Conservation (phyloP, 2,113 vertebrate genomes). For the Oxyruncus cristatus region DNA sequence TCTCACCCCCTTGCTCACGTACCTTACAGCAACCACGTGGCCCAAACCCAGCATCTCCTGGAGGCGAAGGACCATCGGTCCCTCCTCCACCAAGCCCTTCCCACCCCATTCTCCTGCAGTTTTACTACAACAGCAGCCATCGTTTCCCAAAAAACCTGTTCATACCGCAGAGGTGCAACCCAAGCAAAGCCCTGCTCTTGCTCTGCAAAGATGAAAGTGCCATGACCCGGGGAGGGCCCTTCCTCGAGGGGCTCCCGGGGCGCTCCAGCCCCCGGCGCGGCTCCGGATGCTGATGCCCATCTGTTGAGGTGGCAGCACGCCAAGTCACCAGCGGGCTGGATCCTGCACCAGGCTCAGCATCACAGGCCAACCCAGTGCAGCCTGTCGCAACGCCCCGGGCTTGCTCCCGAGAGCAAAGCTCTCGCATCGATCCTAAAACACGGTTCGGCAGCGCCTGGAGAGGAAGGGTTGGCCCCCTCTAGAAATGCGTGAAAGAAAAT, state of each 20-base stretch:
- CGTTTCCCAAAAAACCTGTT: rapidly evolving
- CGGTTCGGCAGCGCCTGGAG: rapidly evolving
- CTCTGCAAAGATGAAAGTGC: rapidly evolving
- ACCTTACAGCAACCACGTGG: not conserved
- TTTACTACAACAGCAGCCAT: not conserved
- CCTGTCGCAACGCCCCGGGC: rapidly evolving
- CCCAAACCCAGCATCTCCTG: not conserved
- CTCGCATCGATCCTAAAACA: not conserved
- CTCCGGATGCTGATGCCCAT: not conserved
- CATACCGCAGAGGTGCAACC: rapidly evolving
- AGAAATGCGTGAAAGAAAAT: rapidly evolving
- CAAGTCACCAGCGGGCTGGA: not conserved
- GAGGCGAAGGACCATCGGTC: not conserved
- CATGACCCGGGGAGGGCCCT: rapidly evolving
- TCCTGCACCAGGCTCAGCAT: not conserved
- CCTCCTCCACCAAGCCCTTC: not conserved
- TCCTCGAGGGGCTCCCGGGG: not conserved
- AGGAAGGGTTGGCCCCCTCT: not conserved
- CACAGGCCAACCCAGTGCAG: not conserved
- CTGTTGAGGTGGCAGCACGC: not conserved
- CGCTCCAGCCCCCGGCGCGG: not conserved
- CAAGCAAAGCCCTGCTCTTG: not conserved
- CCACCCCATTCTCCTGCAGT: not conserved
- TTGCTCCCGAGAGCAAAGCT: not conserved
- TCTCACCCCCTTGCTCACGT: not conserved